Conservation (phyloP, 2,113 vertebrate species). For the Seriola dumerili region DNA sequence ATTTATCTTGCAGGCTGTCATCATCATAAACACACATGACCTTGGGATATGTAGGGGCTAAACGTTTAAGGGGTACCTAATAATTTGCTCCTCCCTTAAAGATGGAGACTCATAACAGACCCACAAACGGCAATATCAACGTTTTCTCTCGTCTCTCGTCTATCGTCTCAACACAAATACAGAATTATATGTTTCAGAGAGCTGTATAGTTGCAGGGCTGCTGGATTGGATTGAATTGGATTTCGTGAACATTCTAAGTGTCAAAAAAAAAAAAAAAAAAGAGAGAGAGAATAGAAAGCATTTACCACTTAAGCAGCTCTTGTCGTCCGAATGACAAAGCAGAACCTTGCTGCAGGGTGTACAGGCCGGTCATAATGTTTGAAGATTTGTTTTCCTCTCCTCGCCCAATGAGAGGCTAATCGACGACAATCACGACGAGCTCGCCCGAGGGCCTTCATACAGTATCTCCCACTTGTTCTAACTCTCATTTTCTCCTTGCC, state of each 20-base stretch:
- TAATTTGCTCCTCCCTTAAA: not conserved
- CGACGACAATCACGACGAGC: constrained; percentile 66
- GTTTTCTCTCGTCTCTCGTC: not conserved
- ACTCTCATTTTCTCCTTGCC: constrained; percentile 18
- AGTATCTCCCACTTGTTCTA: constrained; percentile 5
- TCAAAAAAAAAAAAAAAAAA: constrained; percentile 22
- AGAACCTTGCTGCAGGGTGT: constrained; percentile 51
- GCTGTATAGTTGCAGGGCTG: constrained; percentile 1
- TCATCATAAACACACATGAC: constrained; percentile 2
- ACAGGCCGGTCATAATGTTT: constrained; percentile 29
- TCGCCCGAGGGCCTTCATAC: constrained; percentile 34
- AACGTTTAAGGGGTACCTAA: not conserved
- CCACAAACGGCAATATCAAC: not conserved
- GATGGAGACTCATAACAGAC: not conserved
- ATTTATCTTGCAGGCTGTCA: constrained; percentile 17
- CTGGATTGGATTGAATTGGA: constrained; percentile 15
- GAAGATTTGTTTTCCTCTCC: constrained; percentile 51
- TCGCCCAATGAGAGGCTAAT: constrained; percentile 67
- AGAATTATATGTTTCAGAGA: not conserved
- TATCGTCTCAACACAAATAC: not conserved
- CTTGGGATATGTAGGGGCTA: not conserved
- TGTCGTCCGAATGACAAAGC: constrained; percentile 60
- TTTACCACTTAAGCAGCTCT: constrained; percentile 35
- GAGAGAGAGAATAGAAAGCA: not conserved
- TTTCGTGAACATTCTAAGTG: constrained; percentile 1